Base-by-base conservation (phyloP, 2,888 invertebrate genomes). In the Parnassius orleans region DNA sequence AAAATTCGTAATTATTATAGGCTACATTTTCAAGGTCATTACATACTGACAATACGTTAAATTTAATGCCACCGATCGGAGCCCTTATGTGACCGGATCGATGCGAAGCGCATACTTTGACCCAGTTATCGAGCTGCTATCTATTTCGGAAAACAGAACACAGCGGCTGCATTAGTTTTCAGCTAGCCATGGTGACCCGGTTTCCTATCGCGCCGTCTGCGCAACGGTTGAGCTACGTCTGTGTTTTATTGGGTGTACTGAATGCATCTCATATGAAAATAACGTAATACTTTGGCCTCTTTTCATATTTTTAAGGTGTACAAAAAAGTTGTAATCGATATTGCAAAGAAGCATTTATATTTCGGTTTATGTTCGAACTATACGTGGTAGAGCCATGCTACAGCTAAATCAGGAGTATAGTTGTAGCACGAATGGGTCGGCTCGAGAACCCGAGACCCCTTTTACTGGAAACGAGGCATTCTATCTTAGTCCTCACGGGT, bases 81-180 rank as follows among this genome's bases (percentile, higher is more conserved):
- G 65, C 65, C 65, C 63, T 67, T 63, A 64, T 63, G 64, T 50
- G 63, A 51, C 63, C 50, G 57, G 55, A 66, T 63, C 64, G 61
- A 66, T 65, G 54, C 54, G 71, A 74, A 75, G 75, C 84, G 84
- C 84, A 86, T 86, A 78, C 74, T 75, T 75, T 77, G 89, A 84
- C 89, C 90, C 77, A 89, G 71, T 81, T 90, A 81, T 84, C 75
- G 78, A 66, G 74, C 71, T 71, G 69, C 76, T 69, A 78, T 87
- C 86, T 89, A 90, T 89, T 90, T 90, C 77, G 70, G 84, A 85
- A 83, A 83, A 78, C 83, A 86, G 84, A 84, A 83, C 78, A 76
- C 82, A 74, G 73, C 79, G 76, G 84, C 84, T 90, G 90, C 90
- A 90, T 86, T 84, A 84, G 83, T 83, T 86, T 87, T 82, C 83